A percentile compares a stretch with the other conserved stretches of the same genome.
Conservation (phyloP, 2,113 vertebrate genomes). For the Buteo buteo region DNA sequence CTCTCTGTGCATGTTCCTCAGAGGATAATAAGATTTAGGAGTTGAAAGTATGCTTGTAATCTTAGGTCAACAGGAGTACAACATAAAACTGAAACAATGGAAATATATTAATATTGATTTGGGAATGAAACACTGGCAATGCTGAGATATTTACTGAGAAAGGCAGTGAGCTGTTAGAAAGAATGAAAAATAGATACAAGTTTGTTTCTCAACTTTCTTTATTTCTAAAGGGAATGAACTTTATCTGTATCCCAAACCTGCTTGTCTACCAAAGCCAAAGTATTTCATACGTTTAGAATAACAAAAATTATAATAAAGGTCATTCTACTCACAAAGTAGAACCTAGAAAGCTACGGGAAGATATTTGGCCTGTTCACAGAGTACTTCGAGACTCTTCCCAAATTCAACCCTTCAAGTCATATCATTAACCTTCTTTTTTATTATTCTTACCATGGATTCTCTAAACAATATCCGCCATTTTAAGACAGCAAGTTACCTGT, state of each 20-base stretch:
- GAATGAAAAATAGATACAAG: not conserved
- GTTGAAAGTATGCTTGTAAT: not conserved
- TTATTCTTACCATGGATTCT: not conserved
- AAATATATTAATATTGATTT: constrained; percentile 9
- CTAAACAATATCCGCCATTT: not conserved
- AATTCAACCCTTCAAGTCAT: not conserved
- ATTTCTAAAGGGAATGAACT: not conserved
- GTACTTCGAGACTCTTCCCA: not conserved
- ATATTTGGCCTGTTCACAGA: not conserved
- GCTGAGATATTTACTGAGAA: not conserved
- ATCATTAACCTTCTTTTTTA: not conserved
- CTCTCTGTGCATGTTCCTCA: not conserved
- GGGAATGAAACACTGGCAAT: not conserved
- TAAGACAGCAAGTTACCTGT: not conserved
- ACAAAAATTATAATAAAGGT: not conserved
- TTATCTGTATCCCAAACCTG: not conserved
- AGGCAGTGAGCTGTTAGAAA: not conserved
- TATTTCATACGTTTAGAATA: not conserved
- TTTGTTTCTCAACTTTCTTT: not conserved
- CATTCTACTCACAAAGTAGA: not conserved
- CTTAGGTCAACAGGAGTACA: not conserved
- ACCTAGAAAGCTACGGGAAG: not conserved
- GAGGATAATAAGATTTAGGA: not conserved
- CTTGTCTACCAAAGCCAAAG: not conserved
- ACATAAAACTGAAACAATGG: not conserved